Evolutionary conservation across 2,888 invertebrate genomes (phyloP).

Genomic region (Muschampia staudingeri): DNA sequence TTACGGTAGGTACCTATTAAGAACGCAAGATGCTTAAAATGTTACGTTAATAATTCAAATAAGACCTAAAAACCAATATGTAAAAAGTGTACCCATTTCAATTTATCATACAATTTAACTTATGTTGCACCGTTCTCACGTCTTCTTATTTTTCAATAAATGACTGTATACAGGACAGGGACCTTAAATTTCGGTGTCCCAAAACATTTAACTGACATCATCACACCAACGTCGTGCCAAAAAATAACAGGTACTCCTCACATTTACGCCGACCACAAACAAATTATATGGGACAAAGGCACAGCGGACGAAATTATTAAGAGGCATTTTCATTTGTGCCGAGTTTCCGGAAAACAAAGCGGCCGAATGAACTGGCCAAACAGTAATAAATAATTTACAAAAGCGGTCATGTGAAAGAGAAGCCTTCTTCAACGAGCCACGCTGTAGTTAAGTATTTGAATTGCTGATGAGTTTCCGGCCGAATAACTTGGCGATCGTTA

Average conservation of each 20-base stretch:
- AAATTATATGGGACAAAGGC: slow-evolving; percentile 44
- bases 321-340: slow-evolving; percentile 43
- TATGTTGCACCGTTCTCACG: background rate
- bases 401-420: slow-evolving; percentile 71
- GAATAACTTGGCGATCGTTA: slow-evolving; percentile 80
- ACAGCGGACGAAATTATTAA: slow-evolving; percentile 43
- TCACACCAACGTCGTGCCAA: slow-evolving; percentile 10
- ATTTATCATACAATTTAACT: no score
- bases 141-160: background rate
- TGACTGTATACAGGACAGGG: background rate
- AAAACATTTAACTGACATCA: slow-evolving; percentile 10
- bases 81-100: no score
- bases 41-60: no score
- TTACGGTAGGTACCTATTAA: background rate
- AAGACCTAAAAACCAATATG: no score
- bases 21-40: background rate
- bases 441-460: slow-evolving; percentile 88
- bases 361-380: slow-evolving; percentile 83
- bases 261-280: slow-evolving; percentile 32
- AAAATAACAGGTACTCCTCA: slow-evolving; percentile 25
- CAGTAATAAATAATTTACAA: slow-evolving; percentile 65
- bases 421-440: slow-evolving; percentile 77
- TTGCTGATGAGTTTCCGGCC: slow-evolving; percentile 85
- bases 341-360: slow-evolving; percentile 63
- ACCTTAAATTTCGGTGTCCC: background rate